Base-by-base conservation (phyloP, 2,888 invertebrate species). In the Chelonus formosanus region DNA sequence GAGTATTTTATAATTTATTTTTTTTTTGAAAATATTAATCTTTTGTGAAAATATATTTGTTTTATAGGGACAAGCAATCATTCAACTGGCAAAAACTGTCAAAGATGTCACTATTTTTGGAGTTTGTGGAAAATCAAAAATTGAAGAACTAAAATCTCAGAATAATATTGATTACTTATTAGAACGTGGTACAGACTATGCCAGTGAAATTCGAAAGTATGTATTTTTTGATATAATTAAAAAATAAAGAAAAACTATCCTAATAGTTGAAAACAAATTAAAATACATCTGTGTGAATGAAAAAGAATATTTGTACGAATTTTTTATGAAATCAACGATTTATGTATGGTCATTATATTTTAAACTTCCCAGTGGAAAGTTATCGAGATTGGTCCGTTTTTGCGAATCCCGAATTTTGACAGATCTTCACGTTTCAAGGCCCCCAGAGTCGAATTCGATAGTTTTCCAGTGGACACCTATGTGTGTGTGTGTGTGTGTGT, bases 201-300 rank as follows among this genome's bases (percentile, higher is more conserved):
- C 89, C 75, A 90, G 89, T 80, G 95, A 95, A 89, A 90, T 95
- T 71, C 89, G 91, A 84, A 95, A 95, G 93, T 93, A 86, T 87
- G 90, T 84, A 20, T 20, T 20, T 20, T 20, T 20, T 20, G 20
- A 20, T 20, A 20, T 20, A 20, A 2, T 20, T 20, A 20, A 20
- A 20, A 20, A 20, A 20, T 20, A 20, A 20, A 20, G 20, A 53
- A 6, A 45, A 55, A 45, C 5, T 40, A n/a, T 4, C 8, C 6
- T 44, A 3, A 5, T 43, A 4, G 34, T 47, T 32, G 10, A 34
- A 20, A 20, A 32, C 48, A 52, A 55, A 44, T 34, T 20, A n/a
- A 53, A 44, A 20, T 40, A 54, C 8, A 20, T 20, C 20, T 20
- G 20, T 20, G 20, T 20, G 2, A 2, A 20, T 20, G 20, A 20